phyloP scores from a whole-genome alignment of 2,113 vertebrate genomes.

The Ivindomyrus marchei region DNA sequence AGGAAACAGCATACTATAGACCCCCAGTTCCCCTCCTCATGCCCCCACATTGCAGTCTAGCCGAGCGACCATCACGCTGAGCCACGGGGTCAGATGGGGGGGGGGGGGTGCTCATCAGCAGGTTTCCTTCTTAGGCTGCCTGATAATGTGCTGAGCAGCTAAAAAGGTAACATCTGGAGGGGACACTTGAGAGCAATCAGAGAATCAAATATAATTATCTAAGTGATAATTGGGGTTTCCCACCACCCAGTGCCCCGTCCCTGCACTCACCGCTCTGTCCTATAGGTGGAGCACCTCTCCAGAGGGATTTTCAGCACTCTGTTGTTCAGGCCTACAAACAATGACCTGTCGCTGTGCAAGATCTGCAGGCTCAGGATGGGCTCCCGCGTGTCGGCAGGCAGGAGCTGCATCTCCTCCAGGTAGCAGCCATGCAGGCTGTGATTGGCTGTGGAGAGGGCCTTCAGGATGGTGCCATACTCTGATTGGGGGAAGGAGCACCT shows the following conservation, averaged over 20 bases:
- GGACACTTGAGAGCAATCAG: not conserved
- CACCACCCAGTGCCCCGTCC: not conserved
- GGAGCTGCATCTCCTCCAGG: constrained; percentile 93
- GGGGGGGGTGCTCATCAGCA: constrained; percentile 45
- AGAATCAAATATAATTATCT: not conserved
- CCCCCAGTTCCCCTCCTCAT: not conserved
- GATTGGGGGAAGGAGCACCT: constrained; percentile 6
- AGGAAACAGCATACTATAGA: not conserved
- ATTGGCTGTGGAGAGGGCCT: constrained; percentile 83
- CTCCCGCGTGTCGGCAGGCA: constrained; percentile 68
- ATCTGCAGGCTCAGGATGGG: constrained; percentile 89
- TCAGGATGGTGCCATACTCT: constrained; percentile 94
- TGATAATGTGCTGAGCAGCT: not conserved
- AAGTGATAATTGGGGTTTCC: not conserved
- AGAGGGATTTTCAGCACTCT: constrained; percentile 85
- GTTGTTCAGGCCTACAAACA: constrained; percentile 85
- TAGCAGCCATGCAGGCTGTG: constrained; percentile 88
- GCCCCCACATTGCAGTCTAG: not conserved
- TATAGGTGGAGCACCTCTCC: constrained; percentile 84
- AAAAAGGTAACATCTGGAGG: not conserved
- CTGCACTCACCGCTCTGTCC: constrained; percentile 73
- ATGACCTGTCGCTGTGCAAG: constrained; percentile 83
- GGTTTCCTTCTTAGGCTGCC: not conserved
- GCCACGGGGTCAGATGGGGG: constrained; percentile 44
- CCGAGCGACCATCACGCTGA: constrained; percentile 28